These are phyloP conservation scores for Muscicapa striata DNA, from an alignment of 2,797 vertebrate genomes.

Conservation along the genomic window DNA sequence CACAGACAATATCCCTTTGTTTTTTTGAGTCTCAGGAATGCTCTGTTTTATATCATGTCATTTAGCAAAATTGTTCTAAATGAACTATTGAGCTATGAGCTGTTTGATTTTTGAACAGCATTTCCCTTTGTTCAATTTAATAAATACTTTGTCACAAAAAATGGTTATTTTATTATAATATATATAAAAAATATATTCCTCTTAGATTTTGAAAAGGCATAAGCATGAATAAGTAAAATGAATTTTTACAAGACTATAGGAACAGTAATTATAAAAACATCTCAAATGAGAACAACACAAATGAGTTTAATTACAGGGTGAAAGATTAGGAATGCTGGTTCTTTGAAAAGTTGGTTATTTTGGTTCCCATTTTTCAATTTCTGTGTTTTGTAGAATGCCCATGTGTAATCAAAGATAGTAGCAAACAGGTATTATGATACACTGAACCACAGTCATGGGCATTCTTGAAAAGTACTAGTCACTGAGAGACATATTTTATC, in stretches of 20 bases:
- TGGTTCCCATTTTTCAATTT: background rate
- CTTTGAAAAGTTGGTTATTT: background rate
- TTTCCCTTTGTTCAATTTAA: background rate
- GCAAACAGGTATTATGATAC: background rate
- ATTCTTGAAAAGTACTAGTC: conserved; percentile 10
- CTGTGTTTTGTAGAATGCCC: background rate
- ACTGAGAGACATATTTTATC: conserved; percentile 5
- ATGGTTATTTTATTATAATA: background rate
- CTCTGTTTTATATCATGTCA: background rate
- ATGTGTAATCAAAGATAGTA: background rate
- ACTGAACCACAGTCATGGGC: background rate
- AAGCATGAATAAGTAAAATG: background rate
- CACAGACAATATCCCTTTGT: background rate
- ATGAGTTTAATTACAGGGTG: background rate
- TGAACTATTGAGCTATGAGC: background rate
- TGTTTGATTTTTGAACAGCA: background rate
- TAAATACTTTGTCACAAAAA: background rate
- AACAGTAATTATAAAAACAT: background rate
- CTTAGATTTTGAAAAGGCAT: background rate
- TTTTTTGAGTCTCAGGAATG: background rate
- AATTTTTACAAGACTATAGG: background rate
- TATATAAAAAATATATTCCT: background rate
- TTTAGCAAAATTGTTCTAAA: background rate
- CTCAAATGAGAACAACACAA: background rate
- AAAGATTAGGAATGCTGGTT: background rate